Base-by-base conservation (phyloP, 2,888 invertebrate genomes). In the Tridacna gigas region DNA sequence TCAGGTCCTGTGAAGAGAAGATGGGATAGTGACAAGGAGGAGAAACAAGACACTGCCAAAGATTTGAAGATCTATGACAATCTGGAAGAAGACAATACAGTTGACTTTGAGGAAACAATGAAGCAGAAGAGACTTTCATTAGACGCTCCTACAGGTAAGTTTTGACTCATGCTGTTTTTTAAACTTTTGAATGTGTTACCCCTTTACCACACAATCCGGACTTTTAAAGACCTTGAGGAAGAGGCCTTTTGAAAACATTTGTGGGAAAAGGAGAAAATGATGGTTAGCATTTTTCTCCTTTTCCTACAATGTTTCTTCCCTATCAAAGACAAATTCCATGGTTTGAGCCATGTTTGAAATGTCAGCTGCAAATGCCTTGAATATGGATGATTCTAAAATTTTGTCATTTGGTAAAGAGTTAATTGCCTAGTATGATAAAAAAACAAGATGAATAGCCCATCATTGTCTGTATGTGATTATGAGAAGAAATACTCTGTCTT, bases 101-200 rank as follows among this genome's bases (percentile, higher is more conserved):
- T 90, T 78, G 93, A 94, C 86, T 94, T 94, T 91, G 94, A 94
- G 80, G 93, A 92, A 67, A 91, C 91, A 9, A 89, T 94, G 56
- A 91, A 92, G 45, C 92, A 91, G 73, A 94, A 94, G 77, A 86
- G 91, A 65, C 85, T 82, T 61, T 86, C 80, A 0, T 61, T 84
- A 25, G 84, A 88, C 67, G 80, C 22, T 20, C 71, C 71, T 71
- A 25, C 22, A 71, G 71, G 71, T 71, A 71, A 18, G 67, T 66
- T 15, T 25, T 18, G 9, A 2, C 1, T 56, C 9, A 18, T 56
- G 56, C n/a, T 9, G n/a, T 22, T 63, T 22, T 56, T 63, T 25
- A 9, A 9, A 3, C 22, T 63, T 63, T 63, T 25, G 2, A 18
- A 56, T 3, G 15, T 51, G n/a, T n/a, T n/a, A n/a, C n/a, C n/a